Percentiles rank a stretch among this genome's conserved stretches.
phyloP scores from a whole-genome alignment of 2,113 vertebrate genomes.

The Takifugu flavidus region DNA sequence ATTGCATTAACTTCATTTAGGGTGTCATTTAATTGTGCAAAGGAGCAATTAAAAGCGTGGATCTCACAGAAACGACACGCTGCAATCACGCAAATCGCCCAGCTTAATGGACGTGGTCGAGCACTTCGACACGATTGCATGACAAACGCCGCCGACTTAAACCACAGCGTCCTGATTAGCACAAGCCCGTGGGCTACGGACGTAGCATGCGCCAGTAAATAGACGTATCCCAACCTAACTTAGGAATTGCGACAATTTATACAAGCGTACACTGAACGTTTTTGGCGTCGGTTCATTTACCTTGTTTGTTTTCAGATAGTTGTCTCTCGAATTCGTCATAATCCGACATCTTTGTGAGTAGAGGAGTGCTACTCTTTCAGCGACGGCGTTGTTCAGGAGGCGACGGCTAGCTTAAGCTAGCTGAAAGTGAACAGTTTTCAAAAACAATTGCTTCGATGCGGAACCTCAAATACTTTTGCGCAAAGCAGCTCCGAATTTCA shows the following conservation, averaged over 20 bases:
- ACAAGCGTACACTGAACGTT: neutral
- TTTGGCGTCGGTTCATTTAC: constrained; percentile 43
- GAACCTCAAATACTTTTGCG: neutral
- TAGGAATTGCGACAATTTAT: neutral
- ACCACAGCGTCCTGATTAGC: neutral
- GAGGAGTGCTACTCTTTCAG: constrained; percentile 38
- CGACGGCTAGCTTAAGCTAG: constrained; percentile 63
- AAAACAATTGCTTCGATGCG: constrained; percentile 23
- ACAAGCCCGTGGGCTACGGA: constrained; percentile 2
- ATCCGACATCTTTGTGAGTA: constrained; percentile 79
- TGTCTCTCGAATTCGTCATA: constrained; percentile 91
- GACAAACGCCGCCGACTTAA: neutral
- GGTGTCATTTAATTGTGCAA: too few species aligned
- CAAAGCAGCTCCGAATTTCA: neutral
- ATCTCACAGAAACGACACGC: too few species aligned
- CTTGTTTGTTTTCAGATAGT: constrained; percentile 88
- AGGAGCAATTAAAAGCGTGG: too few species aligned
- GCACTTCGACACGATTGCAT: too few species aligned
- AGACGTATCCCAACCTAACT: constrained; percentile 23
- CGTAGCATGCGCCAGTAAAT: constrained; percentile 36
- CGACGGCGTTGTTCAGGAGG: constrained; percentile 55
- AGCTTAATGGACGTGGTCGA: too few species aligned
- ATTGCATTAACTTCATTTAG: too few species aligned
- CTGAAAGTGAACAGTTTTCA: constrained; percentile 52
- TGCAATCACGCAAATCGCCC: too few species aligned